phyloP scores from a whole-genome alignment of 2,113 vertebrate genomes.

The Poeciliopsis retropinna region DNA sequence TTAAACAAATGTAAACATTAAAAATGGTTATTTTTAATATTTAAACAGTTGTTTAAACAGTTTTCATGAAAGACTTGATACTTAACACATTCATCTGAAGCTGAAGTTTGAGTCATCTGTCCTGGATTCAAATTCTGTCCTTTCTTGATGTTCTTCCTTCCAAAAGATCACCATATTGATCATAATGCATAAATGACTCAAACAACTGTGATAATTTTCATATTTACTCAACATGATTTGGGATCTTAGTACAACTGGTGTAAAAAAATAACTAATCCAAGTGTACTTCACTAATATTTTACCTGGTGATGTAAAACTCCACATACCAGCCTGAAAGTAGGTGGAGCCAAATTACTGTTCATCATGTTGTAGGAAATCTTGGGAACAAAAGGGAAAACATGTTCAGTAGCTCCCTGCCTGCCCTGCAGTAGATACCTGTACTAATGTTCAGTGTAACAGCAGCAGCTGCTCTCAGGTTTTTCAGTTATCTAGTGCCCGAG shows the following conservation, averaged over 20 bases:
- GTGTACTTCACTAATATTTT: background rate
- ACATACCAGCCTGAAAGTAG: background rate
- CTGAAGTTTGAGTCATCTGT: no score
- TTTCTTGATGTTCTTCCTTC: background rate
- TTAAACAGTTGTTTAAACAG: no score
- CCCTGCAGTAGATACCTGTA: background rate
- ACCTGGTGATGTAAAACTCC: background rate
- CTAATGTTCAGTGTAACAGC: background rate
- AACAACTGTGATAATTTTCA: background rate
- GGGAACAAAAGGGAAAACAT: background rate
- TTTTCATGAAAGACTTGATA: no score
- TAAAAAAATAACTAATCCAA: background rate
- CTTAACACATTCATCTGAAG: no score
- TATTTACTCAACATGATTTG: background rate
- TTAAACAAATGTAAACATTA: no score
- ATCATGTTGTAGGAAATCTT: background rate
- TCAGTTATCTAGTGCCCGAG: background rate
- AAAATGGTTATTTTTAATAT: no score
- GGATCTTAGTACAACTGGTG: background rate
- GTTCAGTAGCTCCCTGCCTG: background rate
- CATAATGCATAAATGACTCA: background rate
- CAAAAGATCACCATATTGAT: background rate
- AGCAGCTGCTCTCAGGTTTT: background rate
- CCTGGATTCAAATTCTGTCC: background rate
- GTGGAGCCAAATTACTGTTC: background rate